phyloP scores from a whole-genome alignment of 2,113 vertebrate genomes.

The Brevimyrus niger region DNA sequence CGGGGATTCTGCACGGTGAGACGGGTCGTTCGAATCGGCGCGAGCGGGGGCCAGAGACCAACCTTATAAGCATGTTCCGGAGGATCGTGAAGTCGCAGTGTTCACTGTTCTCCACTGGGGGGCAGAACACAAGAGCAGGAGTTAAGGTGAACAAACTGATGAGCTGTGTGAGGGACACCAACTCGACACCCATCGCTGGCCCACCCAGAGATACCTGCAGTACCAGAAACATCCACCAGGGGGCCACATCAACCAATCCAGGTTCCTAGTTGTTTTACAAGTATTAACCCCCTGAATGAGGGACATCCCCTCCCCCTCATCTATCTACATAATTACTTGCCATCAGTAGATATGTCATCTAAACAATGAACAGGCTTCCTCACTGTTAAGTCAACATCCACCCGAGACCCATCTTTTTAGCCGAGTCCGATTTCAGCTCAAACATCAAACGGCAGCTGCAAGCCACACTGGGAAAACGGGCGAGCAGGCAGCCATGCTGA shows the following conservation, averaged over 20 bases:
- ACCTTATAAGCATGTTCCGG: conserved; percentile 97
- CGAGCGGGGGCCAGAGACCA: background rate
- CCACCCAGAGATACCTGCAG: conserved; percentile 13
- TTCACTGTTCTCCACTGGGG: conserved; percentile 86
- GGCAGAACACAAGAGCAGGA: conserved; percentile 17
- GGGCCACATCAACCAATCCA: conserved; percentile 17
- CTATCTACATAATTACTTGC: conserved; percentile 40
- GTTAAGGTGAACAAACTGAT: background rate
- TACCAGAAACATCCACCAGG: conserved; percentile 28
- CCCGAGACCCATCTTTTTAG: background rate
- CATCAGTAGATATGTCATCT: conserved; percentile 30
- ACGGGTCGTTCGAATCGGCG: background rate
- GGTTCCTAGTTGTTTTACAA: background rate
- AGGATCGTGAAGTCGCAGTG: conserved; percentile 96
- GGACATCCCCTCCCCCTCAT: conserved; percentile 14
- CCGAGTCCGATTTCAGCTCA: background rate
- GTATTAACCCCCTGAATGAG: background rate
- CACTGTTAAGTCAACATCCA: conserved; percentile 4
- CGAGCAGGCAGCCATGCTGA: background rate
- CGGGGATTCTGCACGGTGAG: too few relatives aligned
- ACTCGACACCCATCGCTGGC: background rate
- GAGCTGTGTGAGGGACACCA: background rate
- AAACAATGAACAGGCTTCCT: background rate
- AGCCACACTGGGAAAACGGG: background rate
- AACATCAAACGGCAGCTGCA: background rate